These are phyloP conservation scores for Orius laevigatus DNA, from an alignment of 1,140 invertebrate genomes.

Conservation along the genomic window DNA sequence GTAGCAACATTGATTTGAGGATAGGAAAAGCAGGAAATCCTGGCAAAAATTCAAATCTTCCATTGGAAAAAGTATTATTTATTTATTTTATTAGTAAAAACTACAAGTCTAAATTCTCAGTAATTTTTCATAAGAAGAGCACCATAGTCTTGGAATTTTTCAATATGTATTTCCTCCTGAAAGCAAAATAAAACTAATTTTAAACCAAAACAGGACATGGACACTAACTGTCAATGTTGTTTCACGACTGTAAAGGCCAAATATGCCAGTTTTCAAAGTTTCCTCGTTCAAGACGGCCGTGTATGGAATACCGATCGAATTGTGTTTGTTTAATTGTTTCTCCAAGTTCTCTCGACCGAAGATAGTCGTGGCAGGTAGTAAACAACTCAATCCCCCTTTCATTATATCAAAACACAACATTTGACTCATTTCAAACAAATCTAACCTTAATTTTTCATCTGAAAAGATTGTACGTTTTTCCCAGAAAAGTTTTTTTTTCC, in stretches of 20 bases:
- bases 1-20: too few species aligned
- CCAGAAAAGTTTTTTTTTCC: too few species aligned
- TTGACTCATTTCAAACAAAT: constrained; percentile 6
- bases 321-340: constrained; percentile 22
- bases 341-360: constrained; percentile 17
- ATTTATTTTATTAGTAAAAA: too few species aligned
- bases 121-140: constrained; percentile 18
- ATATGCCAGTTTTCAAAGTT: constrained; percentile 52
- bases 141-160: constrained; percentile 17
- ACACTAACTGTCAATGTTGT: constrained; percentile 44
- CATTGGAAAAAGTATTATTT: too few species aligned
- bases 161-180: constrained; percentile 18
- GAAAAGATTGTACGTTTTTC: too few species aligned
- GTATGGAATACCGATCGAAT: constrained; percentile 44
- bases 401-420: constrained; percentile 24
- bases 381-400: constrained; percentile 24
- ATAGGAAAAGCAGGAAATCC: too few species aligned
- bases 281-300: constrained; percentile 42
- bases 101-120: too few species aligned
- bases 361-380: constrained; percentile 14
- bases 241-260: constrained; percentile 49
- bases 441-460: too few species aligned
- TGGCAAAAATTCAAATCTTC: too few species aligned
- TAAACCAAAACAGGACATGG: not conserved
- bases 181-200: constrained; percentile 9